phyloP scores from a whole-genome alignment of 2,888 invertebrate genomes.

The Epinotia brunnichana region DNA sequence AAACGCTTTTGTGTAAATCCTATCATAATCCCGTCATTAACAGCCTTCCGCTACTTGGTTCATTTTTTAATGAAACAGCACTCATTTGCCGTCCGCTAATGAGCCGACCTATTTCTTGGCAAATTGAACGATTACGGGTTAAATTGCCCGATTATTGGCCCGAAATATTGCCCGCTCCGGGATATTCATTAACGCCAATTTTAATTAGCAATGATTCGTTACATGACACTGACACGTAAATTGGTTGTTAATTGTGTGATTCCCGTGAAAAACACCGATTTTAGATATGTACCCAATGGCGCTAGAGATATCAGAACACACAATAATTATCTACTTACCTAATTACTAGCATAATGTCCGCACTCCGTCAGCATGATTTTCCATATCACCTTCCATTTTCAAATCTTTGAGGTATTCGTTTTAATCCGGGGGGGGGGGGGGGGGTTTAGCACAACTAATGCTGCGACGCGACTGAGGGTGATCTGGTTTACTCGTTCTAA shows the following conservation, averaged over 20 bases:
- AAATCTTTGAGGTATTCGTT: no score
- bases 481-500: no score
- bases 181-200: constrained; percentile 13
- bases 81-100: constrained; percentile 11
- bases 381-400: no score
- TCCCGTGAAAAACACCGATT: not conserved
- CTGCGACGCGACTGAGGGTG: no score
- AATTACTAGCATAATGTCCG: no score
- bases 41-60: not conserved
- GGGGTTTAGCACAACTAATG: no score
- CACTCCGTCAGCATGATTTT: no score
- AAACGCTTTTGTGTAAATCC: no score
- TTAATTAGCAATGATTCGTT: constrained; percentile 27
- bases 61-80: constrained; percentile 1
- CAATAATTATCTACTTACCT: no score
- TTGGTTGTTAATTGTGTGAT: constrained; percentile 7
- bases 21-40: not conserved
- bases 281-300: not conserved
- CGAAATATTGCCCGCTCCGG: constrained; percentile 51
- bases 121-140: constrained; percentile 65
- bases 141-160: constrained; percentile 62
- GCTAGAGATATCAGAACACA: not conserved
- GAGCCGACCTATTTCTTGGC: constrained; percentile 19
- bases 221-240: constrained; percentile 1
- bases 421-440: no score